Conservation (phyloP, 2,113 vertebrate genomes). For the Caranx ignobilis region DNA sequence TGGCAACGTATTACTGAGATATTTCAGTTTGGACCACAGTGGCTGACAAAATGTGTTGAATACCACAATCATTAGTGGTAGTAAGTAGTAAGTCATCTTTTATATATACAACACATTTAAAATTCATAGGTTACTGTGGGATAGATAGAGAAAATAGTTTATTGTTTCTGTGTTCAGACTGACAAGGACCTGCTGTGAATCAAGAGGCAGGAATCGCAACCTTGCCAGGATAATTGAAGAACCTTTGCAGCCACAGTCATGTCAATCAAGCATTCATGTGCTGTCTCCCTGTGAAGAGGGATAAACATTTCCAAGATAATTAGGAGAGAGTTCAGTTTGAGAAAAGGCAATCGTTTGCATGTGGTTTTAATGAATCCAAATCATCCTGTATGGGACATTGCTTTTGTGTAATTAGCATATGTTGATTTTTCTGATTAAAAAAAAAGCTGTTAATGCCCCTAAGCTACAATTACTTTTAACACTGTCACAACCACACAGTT, state of each 20-base stretch:
- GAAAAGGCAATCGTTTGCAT: slow-evolving; percentile 55
- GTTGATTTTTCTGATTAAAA: slow-evolving; percentile 25
- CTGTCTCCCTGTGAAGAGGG: slow-evolving; percentile 56
- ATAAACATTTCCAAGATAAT: slow-evolving; percentile 63
- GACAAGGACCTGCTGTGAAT: slow-evolving; percentile 61
- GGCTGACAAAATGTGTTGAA: slow-evolving; percentile 10
- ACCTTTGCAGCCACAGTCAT: slow-evolving; percentile 71
- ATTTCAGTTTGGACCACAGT: neutral
- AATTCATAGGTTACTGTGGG: slow-evolving; percentile 42
- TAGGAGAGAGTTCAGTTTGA: slow-evolving; percentile 56
- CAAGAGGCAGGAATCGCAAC: slow-evolving; percentile 67
- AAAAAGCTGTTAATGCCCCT: slow-evolving; percentile 15
- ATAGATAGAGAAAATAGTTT: slow-evolving; percentile 41
- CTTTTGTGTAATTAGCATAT: slow-evolving; percentile 50
- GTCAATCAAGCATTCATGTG: slow-evolving; percentile 71
- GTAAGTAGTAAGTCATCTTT: slow-evolving; percentile 1
- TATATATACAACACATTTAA: slow-evolving; percentile 28
- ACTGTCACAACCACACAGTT: neutral
- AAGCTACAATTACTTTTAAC: slow-evolving; percentile 23
- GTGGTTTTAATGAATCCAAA: slow-evolving; percentile 56
- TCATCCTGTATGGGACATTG: slow-evolving; percentile 51
- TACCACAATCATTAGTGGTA: slow-evolving; percentile 31
- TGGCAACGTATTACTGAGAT: neutral
- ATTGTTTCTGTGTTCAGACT: slow-evolving; percentile 43
- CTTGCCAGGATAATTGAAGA: slow-evolving; percentile 78